These are phyloP conservation scores for Cuniculus paca DNA, from an alignment of 2,797 vertebrate genomes.

Conservation along the genomic window DNA sequence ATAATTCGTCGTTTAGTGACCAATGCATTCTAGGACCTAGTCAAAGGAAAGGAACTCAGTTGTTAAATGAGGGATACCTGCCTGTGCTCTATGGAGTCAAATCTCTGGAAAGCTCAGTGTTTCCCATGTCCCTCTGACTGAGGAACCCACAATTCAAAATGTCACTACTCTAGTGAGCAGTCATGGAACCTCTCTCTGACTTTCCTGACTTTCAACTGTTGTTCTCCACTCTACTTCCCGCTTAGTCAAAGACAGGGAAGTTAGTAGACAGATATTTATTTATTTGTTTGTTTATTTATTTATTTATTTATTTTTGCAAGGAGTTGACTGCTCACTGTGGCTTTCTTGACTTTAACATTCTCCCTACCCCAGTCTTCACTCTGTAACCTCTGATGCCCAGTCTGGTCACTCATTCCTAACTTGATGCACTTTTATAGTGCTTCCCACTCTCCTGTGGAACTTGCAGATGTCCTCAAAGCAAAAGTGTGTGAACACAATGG, in stretches of 20 bases:
- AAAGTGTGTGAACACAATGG: fast-evolving
- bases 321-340: fast-evolving
- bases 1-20: not conserved
- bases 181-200: not conserved
- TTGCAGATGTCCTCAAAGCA: not conserved
- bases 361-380: not conserved
- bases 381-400: not conserved
- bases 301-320: not conserved
- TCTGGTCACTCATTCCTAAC: not conserved
- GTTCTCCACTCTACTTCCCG: not conserved
- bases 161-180: not conserved
- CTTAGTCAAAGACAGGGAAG: not conserved
- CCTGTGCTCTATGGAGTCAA: not conserved
- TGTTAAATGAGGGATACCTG: not conserved
- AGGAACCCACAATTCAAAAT: not conserved
- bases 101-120: not conserved
- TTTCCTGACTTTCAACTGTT: not conserved
- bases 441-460: fast-evolving
- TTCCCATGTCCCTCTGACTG: not conserved
- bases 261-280: not conserved
- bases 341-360: not conserved
- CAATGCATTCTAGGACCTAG: not conserved
- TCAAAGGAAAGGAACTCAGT: not conserved
- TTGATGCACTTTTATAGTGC: fast-evolving
- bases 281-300: too few species aligned